phyloP scores from a whole-genome alignment of 2,888 invertebrate genomes.

The Agriopis marginaria region DNA sequence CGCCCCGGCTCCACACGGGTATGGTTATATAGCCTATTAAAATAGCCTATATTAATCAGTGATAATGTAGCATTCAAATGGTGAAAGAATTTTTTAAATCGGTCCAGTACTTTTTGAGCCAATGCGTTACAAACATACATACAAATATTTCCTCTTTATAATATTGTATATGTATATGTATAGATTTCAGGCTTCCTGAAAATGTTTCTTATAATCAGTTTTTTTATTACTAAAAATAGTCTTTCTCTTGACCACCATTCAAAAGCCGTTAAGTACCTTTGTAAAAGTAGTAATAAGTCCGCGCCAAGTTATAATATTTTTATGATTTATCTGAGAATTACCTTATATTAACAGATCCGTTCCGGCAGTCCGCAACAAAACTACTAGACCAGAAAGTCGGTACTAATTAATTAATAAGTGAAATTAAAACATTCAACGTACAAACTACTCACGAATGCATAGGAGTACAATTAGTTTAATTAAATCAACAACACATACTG shows the following conservation, averaged over 20 bases:
- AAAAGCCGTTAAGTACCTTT: not conserved
- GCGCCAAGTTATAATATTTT: conserved; percentile 9
- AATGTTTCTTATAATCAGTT: too few relatives aligned
- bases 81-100: too few relatives aligned
- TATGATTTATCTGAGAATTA: conserved; percentile 19
- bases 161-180: too few relatives aligned
- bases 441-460: conserved; percentile 28
- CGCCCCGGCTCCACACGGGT: too few relatives aligned
- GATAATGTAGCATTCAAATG: too few relatives aligned
- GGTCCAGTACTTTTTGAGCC: too few relatives aligned
- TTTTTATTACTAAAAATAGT: too few relatives aligned
- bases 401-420: conserved; percentile 40
- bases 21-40: too few relatives aligned
- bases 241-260: not conserved
- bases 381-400: conserved; percentile 37
- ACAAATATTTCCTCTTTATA: too few relatives aligned
- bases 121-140: too few relatives aligned
- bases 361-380: conserved; percentile 24
- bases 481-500: conserved; percentile 45
- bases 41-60: too few relatives aligned
- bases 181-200: too few relatives aligned
- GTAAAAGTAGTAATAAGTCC: not conserved
- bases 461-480: conserved; percentile 50
- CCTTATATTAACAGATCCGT: conserved; percentile 32
- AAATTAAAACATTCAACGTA: conserved; percentile 41